Percentiles rank a stretch among this genome's conserved stretches.
These are phyloP conservation scores for Drosophila orena DNA, from an alignment of 1,140 invertebrate species.

Conservation along the genomic window DNA sequence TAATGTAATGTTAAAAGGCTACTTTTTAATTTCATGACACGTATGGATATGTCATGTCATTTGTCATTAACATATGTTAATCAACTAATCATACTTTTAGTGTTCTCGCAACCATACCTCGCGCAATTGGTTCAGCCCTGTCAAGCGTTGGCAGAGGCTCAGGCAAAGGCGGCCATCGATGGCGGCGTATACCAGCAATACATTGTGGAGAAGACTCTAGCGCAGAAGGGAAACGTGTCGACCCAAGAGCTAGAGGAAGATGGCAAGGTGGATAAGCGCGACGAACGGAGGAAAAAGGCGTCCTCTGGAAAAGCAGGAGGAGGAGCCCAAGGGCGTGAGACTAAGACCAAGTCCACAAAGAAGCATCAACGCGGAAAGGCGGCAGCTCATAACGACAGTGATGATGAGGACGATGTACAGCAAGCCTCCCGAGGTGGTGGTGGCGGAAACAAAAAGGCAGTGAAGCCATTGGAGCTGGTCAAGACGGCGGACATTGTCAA, in stretches of 20 bases:
- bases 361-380: conserved; percentile 87
- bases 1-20: neutral
- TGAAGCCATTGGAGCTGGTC: conserved; percentile 84
- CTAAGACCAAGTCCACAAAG: conserved; percentile 97
- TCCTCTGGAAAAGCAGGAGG: conserved; percentile 94
- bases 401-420: conserved; percentile 85
- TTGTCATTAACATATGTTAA: no score
- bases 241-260: conserved; percentile 60
- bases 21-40: no score
- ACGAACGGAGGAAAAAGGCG: conserved; percentile 95
- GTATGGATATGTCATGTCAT: no score
- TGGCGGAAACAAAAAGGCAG: conserved; percentile 38
- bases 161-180: conserved; percentile 90
- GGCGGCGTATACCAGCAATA: conserved; percentile 89
- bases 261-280: conserved; percentile 90
- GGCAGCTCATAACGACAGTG: conserved; percentile 87
- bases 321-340: conserved; percentile 96
- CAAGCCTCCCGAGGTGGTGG: conserved; percentile 4
- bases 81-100: conserved; percentile 51
- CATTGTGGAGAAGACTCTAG: conserved; percentile 87
- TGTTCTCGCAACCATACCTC: conserved; percentile 89
- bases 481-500: conserved; percentile 89
- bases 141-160: conserved; percentile 88
- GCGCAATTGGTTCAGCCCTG: conserved; percentile 90
- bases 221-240: conserved; percentile 64